Percentiles rank a stretch among this genome's conserved stretches.
phyloP scores from a whole-genome alignment of 2,797 vertebrate genomes.

The Saxicola maurus region DNA sequence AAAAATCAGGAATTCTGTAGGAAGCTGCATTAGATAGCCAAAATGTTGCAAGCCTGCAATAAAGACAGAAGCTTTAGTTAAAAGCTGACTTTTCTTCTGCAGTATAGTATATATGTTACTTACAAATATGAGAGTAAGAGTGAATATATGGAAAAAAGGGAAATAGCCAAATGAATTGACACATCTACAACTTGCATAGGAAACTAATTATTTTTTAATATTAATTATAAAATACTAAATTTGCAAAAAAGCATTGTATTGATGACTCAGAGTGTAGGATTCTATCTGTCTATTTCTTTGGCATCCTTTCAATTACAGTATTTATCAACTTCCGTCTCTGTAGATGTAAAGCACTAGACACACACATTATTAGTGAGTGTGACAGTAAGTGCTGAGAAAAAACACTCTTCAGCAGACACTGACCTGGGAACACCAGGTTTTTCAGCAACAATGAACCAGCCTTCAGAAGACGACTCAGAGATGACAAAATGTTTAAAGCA shows the following conservation, averaged over 20 bases:
- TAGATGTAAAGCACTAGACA: background rate
- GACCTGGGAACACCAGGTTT: background rate
- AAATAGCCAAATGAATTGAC: background rate
- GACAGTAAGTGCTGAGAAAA: background rate
- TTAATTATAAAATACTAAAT: background rate
- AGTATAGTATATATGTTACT: background rate
- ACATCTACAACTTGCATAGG: background rate
- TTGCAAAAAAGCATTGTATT: background rate
- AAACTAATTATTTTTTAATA: background rate
- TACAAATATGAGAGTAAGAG: background rate
- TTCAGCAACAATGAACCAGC: background rate
- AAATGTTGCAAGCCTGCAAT: background rate
- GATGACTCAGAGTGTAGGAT: background rate
- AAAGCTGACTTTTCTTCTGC: background rate
- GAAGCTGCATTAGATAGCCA: background rate
- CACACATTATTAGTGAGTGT: background rate
- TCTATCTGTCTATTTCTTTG: background rate
- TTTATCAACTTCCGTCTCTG: background rate
- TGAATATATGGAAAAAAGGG: background rate
- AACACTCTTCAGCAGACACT: background rate
- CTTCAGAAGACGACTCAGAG: background rate
- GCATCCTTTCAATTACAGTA: background rate
- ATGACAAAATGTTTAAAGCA: background rate
- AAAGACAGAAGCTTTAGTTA: background rate
- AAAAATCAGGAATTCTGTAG: background rate